Evolutionary conservation across 2,113 vertebrate genomes (phyloP).

Genomic region (Hypomesus transpacificus): DNA sequence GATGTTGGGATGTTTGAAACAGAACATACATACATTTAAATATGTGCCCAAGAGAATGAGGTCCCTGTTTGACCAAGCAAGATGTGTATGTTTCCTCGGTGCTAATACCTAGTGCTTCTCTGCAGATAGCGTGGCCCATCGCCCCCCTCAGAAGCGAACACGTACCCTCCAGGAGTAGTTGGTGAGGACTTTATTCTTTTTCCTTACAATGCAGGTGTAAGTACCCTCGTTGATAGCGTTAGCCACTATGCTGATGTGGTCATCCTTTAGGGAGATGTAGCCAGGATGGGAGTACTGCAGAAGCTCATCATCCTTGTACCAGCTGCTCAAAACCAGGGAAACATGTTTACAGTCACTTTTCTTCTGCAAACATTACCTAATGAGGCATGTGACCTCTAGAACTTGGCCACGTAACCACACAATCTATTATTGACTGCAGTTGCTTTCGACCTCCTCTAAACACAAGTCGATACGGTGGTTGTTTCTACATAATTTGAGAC

Average conservation of each 20-base stretch:
- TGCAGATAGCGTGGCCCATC: conserved; percentile 1
- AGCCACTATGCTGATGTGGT: conserved; percentile 91
- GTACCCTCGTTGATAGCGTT: conserved; percentile 95
- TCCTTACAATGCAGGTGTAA: conserved; percentile 91
- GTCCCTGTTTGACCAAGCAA: conserved; percentile 40
- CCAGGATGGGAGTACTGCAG: conserved; percentile 90
- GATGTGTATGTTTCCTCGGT: conserved; percentile 2
- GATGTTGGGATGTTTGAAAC: conserved; percentile 2
- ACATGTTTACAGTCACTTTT: background rate
- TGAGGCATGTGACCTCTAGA: too few species aligned
- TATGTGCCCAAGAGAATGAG: conserved; percentile 65
- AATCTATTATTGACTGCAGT: too few species aligned
- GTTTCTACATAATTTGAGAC: too few species aligned
- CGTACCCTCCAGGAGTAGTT: conserved; percentile 93
- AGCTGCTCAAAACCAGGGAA: conserved; percentile 67
- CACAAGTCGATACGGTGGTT: too few species aligned
- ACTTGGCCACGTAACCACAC: too few species aligned
- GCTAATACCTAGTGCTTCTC: conserved; percentile 15
- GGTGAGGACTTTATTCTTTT: conserved; percentile 83
- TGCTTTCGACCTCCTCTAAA: too few species aligned
- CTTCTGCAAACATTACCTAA: too few species aligned
- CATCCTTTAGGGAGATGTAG: conserved; percentile 85
- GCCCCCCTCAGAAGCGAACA: conserved; percentile 71
- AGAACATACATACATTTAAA: conserved; percentile 19
- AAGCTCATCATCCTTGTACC: conserved; percentile 95